Percentiles rank a stretch among this genome's conserved stretches.
Evolutionary conservation across 2,888 invertebrate genomes (phyloP).

Genomic region (Odontocerum albicorne): DNA sequence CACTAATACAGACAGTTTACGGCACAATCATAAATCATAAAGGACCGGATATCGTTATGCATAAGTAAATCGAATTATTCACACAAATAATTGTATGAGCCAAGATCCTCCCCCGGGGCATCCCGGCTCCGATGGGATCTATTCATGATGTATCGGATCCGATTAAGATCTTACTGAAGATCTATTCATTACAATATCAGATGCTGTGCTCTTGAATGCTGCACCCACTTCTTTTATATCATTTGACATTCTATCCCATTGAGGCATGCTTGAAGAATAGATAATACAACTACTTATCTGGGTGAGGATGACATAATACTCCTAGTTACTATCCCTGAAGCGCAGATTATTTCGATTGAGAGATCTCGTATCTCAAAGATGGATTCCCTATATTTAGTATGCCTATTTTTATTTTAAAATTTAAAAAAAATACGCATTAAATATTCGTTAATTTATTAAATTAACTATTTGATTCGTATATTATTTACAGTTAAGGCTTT

Average conservation of each 20-base stretch:
- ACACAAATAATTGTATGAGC: conserved; percentile 28
- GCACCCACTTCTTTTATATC: conserved; percentile 23
- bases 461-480: no score
- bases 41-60: conserved; percentile 35
- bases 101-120: conserved; percentile 21
- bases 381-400: no score
- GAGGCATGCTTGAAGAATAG: background rate
- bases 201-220: conserved; percentile 23
- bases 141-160: conserved; percentile 26
- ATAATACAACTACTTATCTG: background rate
- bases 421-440: no score
- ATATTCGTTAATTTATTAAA: no score
- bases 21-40: no score
- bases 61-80: conserved; percentile 35
- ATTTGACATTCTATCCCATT: background rate
- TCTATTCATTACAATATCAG: conserved; percentile 26
- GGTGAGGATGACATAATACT: background rate
- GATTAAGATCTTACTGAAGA: conserved; percentile 28
- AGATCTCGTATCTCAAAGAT: no score
- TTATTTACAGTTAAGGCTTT: no score
- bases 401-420: no score
- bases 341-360: no score
- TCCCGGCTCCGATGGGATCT: conserved; percentile 25
- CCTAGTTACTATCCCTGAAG: no score
- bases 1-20: no score